Evolutionary conservation across 2,797 vertebrate genomes (phyloP).

Genomic region (Aythya fuligula): DNA sequence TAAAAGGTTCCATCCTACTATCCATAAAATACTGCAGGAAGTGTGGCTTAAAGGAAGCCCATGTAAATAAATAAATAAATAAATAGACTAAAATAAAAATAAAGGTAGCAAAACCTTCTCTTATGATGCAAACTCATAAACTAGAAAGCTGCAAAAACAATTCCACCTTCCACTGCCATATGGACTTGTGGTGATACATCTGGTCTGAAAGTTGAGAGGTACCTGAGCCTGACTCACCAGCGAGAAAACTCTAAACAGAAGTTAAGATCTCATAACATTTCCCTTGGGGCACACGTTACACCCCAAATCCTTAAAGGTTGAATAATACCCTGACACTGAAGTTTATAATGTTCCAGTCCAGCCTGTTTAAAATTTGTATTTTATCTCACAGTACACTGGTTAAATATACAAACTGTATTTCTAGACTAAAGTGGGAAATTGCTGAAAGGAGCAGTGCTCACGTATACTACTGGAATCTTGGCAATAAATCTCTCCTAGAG

Average conservation of each 20-base stretch:
- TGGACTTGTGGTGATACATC: not conserved
- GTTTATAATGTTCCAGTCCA: conserved; percentile 29
- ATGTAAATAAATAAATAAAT: not conserved
- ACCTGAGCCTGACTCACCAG: not conserved
- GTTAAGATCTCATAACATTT: conserved; percentile 23
- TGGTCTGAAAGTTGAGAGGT: not conserved
- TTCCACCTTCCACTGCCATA: not conserved
- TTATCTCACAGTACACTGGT: conserved; percentile 34
- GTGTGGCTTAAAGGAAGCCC: not conserved
- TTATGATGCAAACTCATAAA: not conserved
- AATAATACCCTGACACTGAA: not conserved
- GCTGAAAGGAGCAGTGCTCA: conserved; percentile 55
- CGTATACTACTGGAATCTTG: conserved; percentile 52
- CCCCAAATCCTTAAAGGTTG: conserved; percentile 34
- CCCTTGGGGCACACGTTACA: not conserved
- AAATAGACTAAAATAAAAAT: not conserved
- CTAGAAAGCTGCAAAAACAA: conserved; percentile 13
- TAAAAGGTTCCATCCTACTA: not conserved
- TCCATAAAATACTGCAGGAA: not conserved
- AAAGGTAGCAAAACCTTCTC: not conserved
- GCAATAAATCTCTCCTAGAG: conserved; percentile 63
- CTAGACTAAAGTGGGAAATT: conserved; percentile 54
- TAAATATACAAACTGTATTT: conserved; percentile 68
- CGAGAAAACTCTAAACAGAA: not conserved
- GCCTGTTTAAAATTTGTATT: conserved; percentile 29